Percentiles rank a stretch among this genome's conserved stretches.
Evolutionary conservation across 2,113 vertebrate genomes (phyloP).

Genomic region (Scartelaos histophorus): DNA sequence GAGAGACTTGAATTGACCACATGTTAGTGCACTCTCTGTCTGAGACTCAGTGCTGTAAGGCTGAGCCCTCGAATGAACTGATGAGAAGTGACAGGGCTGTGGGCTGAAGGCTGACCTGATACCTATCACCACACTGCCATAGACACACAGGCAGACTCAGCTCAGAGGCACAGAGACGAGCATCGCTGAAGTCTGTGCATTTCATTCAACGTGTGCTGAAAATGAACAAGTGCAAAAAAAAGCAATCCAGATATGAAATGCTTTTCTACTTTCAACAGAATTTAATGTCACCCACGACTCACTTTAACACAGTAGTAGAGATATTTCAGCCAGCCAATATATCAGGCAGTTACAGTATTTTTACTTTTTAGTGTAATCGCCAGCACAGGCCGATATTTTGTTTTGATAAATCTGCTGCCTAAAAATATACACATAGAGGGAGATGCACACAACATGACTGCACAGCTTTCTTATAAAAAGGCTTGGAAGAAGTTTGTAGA

Average conservation of each 20-base stretch:
- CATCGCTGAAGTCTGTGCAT: background rate
- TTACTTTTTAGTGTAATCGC: no score
- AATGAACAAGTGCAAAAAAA: background rate
- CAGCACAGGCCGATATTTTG: no score
- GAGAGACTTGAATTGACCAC: background rate
- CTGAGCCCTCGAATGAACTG: conserved; percentile 8
- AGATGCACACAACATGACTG: no score
- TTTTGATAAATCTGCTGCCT: no score
- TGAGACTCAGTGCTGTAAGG: conserved; percentile 18
- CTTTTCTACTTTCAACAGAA: no score
- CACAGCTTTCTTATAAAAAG: no score
- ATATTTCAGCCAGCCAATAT: no score
- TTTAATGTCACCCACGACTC: no score
- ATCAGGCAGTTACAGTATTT: no score
- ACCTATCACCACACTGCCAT: conserved; percentile 22
- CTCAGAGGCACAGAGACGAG: background rate
- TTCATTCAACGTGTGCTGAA: background rate
- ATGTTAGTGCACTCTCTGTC: background rate
- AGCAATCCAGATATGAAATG: background rate
- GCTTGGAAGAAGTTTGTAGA: no score
- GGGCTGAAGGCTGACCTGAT: conserved; percentile 25
- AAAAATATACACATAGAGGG: no score
- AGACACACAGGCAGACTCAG: background rate
- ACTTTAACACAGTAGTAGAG: no score
- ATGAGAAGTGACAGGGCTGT: conserved; percentile 32